Conservation (phyloP, 53 echinoderm and acorn worm species). For the Hippasteria phrygiana region DNA sequence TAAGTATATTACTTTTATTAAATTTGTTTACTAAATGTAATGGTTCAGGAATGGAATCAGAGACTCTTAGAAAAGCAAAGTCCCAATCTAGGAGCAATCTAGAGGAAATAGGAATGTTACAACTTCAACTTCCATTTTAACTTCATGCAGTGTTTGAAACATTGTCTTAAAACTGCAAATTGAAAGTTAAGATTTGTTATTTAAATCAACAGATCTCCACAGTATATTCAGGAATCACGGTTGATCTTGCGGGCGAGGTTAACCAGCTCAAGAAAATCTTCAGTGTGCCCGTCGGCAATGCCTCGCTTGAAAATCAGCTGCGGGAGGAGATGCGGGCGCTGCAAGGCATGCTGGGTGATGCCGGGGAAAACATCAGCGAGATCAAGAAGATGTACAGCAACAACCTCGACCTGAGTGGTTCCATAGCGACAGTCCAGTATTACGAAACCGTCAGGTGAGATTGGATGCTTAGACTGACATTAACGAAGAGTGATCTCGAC, state of each 20-base stretch:
- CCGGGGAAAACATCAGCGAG: conserved; percentile 61
- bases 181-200: too few species aligned
- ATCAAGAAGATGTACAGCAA: conserved; percentile 45
- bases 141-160: neutral
- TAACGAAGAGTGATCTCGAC: too few species aligned
- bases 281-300: conserved; percentile 7
- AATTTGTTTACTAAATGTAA: too few species aligned
- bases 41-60: too few species aligned
- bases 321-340: conserved; percentile 44
- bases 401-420: conserved; percentile 32
- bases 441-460: conserved; percentile 81
- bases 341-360: conserved; percentile 18
- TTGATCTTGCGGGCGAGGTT: conserved; percentile 62
- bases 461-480: neutral
- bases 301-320: conserved; percentile 45
- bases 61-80: too few species aligned
- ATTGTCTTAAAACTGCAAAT: too few species aligned
- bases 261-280: conserved; percentile 21
- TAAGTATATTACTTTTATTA: too few species aligned
- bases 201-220: conserved; percentile 11
- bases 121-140: too few species aligned
- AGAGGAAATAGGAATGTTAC: too few species aligned
- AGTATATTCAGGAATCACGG: conserved; percentile 51
- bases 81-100: too few species aligned
- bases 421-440: conserved; percentile 45